Evolutionary conservation across 2,113 vertebrate species (phyloP).

Genomic region (Noturus placidus): DNA sequence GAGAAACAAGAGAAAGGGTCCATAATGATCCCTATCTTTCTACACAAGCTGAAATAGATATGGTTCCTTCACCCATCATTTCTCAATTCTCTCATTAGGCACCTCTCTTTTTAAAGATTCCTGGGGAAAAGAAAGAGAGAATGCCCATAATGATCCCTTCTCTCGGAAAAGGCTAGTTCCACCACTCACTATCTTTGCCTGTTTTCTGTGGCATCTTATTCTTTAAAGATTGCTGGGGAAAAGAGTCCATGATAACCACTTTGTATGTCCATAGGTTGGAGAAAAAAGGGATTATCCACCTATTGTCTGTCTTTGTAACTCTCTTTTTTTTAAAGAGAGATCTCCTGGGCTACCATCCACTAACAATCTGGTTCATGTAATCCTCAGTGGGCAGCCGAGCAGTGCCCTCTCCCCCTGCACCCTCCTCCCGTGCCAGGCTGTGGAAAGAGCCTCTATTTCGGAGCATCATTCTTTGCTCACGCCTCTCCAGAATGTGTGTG

Average conservation of each 20-base stretch:
- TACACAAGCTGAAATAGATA: neutral
- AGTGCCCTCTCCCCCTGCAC: slow-evolving; percentile 44
- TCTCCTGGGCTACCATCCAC: slow-evolving; percentile 87
- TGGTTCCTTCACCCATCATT: slow-evolving; percentile 12
- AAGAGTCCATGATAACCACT: slow-evolving; percentile 9
- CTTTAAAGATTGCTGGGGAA: neutral
- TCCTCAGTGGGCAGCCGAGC: slow-evolving; percentile 93
- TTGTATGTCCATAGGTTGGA: neutral
- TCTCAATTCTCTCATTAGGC: slow-evolving; percentile 4
- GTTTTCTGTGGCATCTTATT: neutral
- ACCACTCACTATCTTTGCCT: neutral
- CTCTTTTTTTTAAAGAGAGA: slow-evolving; percentile 34
- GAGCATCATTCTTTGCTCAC: slow-evolving; percentile 84
- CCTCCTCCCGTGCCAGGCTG: slow-evolving; percentile 37
- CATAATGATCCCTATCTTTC: slow-evolving; percentile 19
- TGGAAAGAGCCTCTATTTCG: slow-evolving; percentile 80
- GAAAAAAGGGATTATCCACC: slow-evolving; percentile 4
- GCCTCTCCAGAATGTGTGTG: slow-evolving; percentile 87
- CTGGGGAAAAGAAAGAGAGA: neutral
- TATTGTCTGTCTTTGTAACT: slow-evolving; percentile 7
- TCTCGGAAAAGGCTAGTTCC: neutral
- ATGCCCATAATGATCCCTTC: slow-evolving; percentile 8
- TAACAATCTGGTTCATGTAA: slow-evolving; percentile 99
- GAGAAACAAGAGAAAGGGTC: neutral
- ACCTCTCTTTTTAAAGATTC: neutral